Conservation (phyloP, 2,113 vertebrate genomes). For the Panthera leo region DNA sequence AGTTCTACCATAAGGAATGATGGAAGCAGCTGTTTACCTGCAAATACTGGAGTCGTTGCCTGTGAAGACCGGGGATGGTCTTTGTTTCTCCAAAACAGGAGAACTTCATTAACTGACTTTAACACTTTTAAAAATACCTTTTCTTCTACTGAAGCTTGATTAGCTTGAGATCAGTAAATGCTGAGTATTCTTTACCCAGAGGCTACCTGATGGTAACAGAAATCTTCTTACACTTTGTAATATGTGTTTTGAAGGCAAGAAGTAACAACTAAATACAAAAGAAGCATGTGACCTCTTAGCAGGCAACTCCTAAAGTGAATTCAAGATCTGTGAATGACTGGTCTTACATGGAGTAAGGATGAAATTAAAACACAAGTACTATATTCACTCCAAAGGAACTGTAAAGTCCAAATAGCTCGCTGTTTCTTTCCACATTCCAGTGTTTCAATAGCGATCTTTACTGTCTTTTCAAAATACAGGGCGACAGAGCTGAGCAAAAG, state of each 20-base stretch:
- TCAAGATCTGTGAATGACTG: slow-evolving; percentile 8
- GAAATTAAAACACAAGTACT: neutral
- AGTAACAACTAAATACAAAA: neutral
- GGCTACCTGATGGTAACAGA: neutral
- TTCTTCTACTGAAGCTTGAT: neutral
- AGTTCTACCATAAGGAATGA: neutral
- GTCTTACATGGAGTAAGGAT: neutral
- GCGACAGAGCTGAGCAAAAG: neutral
- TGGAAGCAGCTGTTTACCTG: neutral
- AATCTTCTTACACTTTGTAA: neutral
- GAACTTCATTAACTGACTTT: neutral
- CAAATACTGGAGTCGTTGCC: neutral
- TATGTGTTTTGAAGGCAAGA: neutral
- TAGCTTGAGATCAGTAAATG: neutral
- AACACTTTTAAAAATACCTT: neutral
- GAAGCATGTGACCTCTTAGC: neutral
- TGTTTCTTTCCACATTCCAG: neutral
- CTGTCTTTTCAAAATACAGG: neutral
- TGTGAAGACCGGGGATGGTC: neutral
- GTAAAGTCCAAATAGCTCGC: neutral
- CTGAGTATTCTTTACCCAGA: neutral
- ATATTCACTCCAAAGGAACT: neutral
- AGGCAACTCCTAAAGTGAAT: neutral
- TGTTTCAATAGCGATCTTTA: slow-evolving; percentile 20
- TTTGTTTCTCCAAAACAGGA: neutral